phyloP scores from a whole-genome alignment of 2,113 vertebrate genomes.

The Cacatua alba region DNA sequence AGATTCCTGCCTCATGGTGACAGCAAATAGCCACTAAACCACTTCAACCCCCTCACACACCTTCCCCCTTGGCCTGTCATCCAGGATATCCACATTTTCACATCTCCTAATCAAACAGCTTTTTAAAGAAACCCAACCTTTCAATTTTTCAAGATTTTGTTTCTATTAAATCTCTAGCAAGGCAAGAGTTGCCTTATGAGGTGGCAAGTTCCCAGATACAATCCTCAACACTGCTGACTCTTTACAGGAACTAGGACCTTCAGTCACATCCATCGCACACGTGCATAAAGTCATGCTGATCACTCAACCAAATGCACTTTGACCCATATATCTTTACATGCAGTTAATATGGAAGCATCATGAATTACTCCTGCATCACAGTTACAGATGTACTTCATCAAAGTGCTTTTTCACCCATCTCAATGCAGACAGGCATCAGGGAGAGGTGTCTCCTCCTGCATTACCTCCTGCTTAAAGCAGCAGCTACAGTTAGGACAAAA shows the following conservation, averaged over 20 bases:
- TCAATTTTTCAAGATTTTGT: neutral
- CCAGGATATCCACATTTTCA: neutral
- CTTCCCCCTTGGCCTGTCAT: neutral
- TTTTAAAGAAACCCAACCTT: neutral
- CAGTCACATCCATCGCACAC: fast-evolving
- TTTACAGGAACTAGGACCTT: neutral
- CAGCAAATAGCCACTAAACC: neutral
- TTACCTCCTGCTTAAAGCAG: neutral
- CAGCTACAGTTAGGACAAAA: neutral
- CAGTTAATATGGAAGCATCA: neutral
- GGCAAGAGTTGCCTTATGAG: neutral
- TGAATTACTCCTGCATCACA: neutral
- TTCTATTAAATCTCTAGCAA: neutral
- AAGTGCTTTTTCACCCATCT: neutral
- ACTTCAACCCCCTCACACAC: neutral
- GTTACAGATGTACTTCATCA: neutral
- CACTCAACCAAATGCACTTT: neutral
- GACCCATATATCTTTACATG: neutral
- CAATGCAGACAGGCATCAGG: neutral
- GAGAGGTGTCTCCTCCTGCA: neutral
- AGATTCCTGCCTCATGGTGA: neutral
- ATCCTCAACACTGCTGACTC: neutral
- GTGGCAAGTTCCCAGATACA: neutral
- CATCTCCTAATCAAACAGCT: neutral
- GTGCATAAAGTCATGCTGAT: neutral